Conservation (phyloP, 1,140 invertebrate species). For the Euschistus heros region DNA sequence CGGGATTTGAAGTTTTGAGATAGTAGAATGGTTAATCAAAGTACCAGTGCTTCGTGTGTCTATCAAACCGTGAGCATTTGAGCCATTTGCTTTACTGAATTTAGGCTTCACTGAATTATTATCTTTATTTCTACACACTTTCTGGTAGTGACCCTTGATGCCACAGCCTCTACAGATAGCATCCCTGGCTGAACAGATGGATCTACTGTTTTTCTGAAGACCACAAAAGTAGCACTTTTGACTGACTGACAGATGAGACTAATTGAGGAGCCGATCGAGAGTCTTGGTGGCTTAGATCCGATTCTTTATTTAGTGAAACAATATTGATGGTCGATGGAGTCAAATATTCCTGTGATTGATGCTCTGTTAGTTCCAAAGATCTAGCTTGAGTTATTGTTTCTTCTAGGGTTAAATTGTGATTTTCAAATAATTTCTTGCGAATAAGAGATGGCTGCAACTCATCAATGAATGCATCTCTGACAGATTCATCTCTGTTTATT, state of each 20-base stretch:
- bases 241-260: no score
- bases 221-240: no score
- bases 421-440: neutral
- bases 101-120: no score
- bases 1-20: neutral
- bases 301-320: neutral
- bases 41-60: neutral
- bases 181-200: no score
- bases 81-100: no score
- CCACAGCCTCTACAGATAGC: no score
- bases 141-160: no score
- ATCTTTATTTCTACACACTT: no score
- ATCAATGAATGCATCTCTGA: neutral
- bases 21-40: neutral
- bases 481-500: neutral
- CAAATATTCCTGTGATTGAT: neutral
- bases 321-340: neutral
- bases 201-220: no score
- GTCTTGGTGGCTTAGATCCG: no score
- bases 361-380: neutral
- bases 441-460: neutral
- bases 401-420: neutral
- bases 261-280: no score
- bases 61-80: no score
- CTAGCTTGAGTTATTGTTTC: neutral